Evolutionary conservation across 2,797 vertebrate species (phyloP).

Genomic region (Okamejei kenojei): DNA sequence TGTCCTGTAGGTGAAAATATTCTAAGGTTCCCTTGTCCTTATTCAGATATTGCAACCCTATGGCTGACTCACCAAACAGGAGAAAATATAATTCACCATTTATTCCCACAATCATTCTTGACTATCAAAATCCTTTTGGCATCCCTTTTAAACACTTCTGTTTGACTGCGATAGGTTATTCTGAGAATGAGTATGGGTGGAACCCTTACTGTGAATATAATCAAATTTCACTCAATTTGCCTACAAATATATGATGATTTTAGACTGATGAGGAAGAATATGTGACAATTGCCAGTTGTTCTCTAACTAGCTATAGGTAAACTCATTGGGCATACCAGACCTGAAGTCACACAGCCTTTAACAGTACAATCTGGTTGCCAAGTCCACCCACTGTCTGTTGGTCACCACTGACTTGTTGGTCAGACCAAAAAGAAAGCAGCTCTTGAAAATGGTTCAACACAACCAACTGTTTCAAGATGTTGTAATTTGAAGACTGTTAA

Average conservation of each 20-base stretch:
- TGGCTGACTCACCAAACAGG: not conserved
- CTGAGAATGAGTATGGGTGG: not conserved
- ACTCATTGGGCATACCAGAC: not conserved
- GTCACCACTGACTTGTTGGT: not conserved
- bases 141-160: not conserved
- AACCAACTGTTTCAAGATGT: not conserved
- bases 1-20: not conserved
- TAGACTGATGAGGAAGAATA: not conserved
- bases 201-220: not conserved
- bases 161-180: not conserved
- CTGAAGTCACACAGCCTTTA: not conserved
- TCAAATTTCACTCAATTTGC: slow-evolving; percentile 13
- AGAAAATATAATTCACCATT: not conserved
- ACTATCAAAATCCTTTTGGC: not conserved
- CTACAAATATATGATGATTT: too few relatives aligned
- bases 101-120: not conserved
- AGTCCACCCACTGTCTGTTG: not conserved
- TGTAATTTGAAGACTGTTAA: not conserved
- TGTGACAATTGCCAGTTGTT: not conserved
- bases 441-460: not conserved
- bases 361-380: not conserved
- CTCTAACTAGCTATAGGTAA: not conserved
- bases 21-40: not conserved
- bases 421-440: not conserved
- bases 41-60: not conserved